phyloP scores from a whole-genome alignment of 2,888 invertebrate genomes.

The Eupithecia dodoneata region DNA sequence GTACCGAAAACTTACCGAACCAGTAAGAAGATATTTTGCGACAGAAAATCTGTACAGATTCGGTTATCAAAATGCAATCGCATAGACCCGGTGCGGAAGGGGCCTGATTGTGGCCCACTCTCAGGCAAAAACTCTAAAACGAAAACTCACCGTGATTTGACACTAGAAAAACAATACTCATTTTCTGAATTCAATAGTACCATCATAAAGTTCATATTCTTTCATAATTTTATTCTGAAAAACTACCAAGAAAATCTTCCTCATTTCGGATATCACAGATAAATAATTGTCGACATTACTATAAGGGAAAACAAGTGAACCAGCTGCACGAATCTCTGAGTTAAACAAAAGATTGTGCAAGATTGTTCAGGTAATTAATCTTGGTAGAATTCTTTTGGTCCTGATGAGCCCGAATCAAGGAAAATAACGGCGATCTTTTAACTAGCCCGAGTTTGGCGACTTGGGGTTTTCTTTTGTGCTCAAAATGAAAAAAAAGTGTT shows the following conservation, averaged over 20 bases:
- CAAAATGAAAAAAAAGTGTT: not conserved
- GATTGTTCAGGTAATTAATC: conserved; percentile 75
- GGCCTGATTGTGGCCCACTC: too few relatives aligned
- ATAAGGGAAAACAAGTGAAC: conserved; percentile 9
- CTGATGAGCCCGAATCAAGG: conserved; percentile 59
- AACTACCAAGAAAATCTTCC: not conserved
- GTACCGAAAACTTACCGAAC: too few relatives aligned
- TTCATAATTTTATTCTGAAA: not conserved
- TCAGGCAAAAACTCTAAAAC: too few relatives aligned
- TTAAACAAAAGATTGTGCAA: conserved; percentile 66
- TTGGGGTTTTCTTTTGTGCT: conserved; percentile 20
- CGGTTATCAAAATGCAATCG: too few relatives aligned
- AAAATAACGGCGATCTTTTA: conserved; percentile 61
- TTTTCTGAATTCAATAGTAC: not conserved
- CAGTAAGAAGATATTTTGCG: too few relatives aligned
- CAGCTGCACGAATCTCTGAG: conserved; percentile 17
- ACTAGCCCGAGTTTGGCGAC: conserved; percentile 38
- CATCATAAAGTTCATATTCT: not conserved
- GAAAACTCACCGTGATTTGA: too few relatives aligned
- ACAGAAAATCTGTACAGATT: too few relatives aligned
- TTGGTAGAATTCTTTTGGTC: conserved; percentile 70
- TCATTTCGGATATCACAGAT: not conserved
- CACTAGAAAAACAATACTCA: not conserved
- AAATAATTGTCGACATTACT: not conserved
- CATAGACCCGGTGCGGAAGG: too few relatives aligned